These are phyloP conservation scores for Podotricha telesiphe DNA, from an alignment of 2,888 invertebrate genomes.

Conservation along the genomic window DNA sequence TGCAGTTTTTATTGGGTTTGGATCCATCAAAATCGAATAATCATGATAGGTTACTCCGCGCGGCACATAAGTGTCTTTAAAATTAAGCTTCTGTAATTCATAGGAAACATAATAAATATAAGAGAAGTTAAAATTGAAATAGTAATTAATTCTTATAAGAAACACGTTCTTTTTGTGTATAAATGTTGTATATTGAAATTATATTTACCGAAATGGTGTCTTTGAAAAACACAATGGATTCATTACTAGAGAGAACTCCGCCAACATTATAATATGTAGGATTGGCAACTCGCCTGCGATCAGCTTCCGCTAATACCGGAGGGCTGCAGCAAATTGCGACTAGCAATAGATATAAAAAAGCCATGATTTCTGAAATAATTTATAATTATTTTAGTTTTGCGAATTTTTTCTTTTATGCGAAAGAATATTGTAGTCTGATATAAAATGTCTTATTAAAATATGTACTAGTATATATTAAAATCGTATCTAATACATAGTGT, in stretches of 20 bases:
- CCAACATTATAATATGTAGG: constrained; percentile 93
- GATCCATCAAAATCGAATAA: constrained; percentile 95
- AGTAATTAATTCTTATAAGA: too few species aligned
- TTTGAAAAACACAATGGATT: constrained; percentile 91
- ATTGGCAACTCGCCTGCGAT: constrained; percentile 78
- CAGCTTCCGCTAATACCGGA: constrained; percentile 60
- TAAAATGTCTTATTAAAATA: too few species aligned
- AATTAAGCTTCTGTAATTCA: constrained; percentile 90
- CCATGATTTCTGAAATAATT: constrained; percentile 43
- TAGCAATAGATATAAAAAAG: constrained; percentile 54
- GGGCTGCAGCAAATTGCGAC: constrained; percentile 43
- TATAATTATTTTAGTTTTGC: background rate
- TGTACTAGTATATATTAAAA: too few species aligned
- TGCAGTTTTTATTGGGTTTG: constrained; percentile 97
- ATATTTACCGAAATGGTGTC: constrained; percentile 91
- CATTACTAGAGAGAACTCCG: constrained; percentile 94
- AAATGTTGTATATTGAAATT: background rate
- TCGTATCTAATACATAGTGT: too few species aligned
- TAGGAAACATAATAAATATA: background rate
- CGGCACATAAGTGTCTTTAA: constrained; percentile 91
- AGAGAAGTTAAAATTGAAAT: too few species aligned
- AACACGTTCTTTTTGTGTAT: too few species aligned
- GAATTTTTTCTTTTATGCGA: too few species aligned
- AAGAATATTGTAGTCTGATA: too few species aligned
- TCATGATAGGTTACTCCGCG: constrained; percentile 94